These are phyloP conservation scores for Drosophila parvula DNA, from an alignment of 1,140 invertebrate species.

Conservation along the genomic window DNA sequence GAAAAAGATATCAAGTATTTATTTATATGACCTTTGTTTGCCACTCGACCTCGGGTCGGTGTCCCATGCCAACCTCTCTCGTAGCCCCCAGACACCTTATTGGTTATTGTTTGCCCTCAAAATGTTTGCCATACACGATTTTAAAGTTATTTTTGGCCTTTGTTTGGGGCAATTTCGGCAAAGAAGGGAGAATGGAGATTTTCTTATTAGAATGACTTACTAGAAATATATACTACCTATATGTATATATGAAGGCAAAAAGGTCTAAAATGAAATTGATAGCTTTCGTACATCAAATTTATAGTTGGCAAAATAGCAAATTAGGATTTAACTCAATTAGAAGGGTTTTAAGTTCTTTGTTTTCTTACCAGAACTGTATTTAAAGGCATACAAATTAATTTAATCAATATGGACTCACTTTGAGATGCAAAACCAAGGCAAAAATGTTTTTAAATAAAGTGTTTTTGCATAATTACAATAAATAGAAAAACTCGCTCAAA, in stretches of 20 bases:
- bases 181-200: background rate
- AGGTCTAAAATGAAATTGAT: slow-evolving; percentile 9
- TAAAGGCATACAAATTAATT: no score
- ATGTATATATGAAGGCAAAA: background rate
- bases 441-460: no score
- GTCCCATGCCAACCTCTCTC: slow-evolving; percentile 13
- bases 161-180: slow-evolving; percentile 20
- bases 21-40: slow-evolving; percentile 79
- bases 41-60: slow-evolving; percentile 59
- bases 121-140: slow-evolving; percentile 52
- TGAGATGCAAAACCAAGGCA: no score
- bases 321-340: no score
- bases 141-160: slow-evolving; percentile 47
- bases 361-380: no score
- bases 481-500: no score
- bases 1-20: slow-evolving; percentile 80
- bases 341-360: no score
- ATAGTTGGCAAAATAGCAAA: background rate
- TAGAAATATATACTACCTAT: no score
- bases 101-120: slow-evolving; percentile 58
- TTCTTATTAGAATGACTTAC: background rate
- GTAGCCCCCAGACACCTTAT: slow-evolving; percentile 43
- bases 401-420: no score
- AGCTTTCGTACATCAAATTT: background rate
- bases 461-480: no score